phyloP scores from a whole-genome alignment of 2,113 vertebrate genomes.

The Hemicordylus capensis region DNA sequence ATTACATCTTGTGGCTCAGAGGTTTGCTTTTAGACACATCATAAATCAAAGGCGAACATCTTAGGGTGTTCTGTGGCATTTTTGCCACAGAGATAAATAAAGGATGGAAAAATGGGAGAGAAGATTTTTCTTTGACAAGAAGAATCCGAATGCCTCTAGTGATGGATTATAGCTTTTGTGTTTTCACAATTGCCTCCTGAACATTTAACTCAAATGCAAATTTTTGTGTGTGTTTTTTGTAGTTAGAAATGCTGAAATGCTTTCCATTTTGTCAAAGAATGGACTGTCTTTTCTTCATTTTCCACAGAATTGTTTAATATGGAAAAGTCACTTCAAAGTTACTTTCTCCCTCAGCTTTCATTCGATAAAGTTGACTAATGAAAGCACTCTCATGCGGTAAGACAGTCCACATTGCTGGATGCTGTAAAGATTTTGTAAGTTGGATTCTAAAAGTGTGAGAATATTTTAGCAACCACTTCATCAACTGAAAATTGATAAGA shows the following conservation, averaged over 20 bases:
- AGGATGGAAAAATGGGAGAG: slow-evolving; percentile 14
- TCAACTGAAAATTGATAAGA: not conserved
- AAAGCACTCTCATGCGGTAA: not conserved
- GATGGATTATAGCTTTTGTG: slow-evolving; percentile 12
- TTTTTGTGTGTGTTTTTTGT: not conserved
- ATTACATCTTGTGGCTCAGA: slow-evolving; percentile 70
- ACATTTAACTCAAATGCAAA: slow-evolving; percentile 7
- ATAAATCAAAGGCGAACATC: slow-evolving; percentile 79
- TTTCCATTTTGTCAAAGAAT: slow-evolving; percentile 54
- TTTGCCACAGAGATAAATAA: slow-evolving; percentile 57
- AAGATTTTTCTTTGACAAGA: slow-evolving; percentile 17
- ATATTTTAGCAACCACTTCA: not conserved
- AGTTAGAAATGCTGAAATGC: slow-evolving; percentile 39
- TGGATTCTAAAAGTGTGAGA: not conserved
- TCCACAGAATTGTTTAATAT: not conserved
- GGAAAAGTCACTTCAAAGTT: not conserved
- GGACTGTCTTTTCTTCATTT: slow-evolving; percentile 1
- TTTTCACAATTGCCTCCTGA: slow-evolving; percentile 32
- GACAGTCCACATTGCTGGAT: not conserved
- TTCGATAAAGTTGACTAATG: not conserved
- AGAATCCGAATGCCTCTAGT: not conserved
- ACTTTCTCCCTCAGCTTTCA: not conserved
- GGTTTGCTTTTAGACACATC: slow-evolving; percentile 77
- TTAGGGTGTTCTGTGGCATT: slow-evolving; percentile 60
- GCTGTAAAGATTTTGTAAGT: not conserved